Evolutionary conservation across 2,888 invertebrate species (phyloP).

Genomic region (Sepioteuthis lessoniana): DNA sequence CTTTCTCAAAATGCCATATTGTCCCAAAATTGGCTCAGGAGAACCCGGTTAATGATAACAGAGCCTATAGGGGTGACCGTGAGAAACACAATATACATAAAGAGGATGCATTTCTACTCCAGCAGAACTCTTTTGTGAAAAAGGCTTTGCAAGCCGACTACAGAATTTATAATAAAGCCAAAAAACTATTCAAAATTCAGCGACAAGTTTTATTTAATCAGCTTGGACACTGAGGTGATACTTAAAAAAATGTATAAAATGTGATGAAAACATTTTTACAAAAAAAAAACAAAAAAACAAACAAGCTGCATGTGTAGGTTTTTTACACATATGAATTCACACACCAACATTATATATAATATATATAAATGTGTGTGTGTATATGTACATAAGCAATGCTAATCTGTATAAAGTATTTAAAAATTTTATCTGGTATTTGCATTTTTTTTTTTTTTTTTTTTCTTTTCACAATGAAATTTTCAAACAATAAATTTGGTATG

Average conservation of each 20-base stretch:
- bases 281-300: not conserved
- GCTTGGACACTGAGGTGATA: not conserved
- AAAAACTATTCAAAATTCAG: slow-evolving; percentile 54
- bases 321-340: slow-evolving; percentile 6
- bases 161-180: slow-evolving; percentile 55
- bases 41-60: slow-evolving; percentile 49
- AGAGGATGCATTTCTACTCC: slow-evolving; percentile 52
- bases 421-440: not conserved
- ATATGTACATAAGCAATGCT: not conserved
- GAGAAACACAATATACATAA: slow-evolving; percentile 41
- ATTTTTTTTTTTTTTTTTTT: no score
- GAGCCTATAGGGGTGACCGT: slow-evolving; percentile 46
- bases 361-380: slow-evolving; percentile 34
- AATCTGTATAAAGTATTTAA: slow-evolving; percentile 48
- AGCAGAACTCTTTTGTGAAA: slow-evolving; percentile 52
- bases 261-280: not conserved
- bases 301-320: not conserved
- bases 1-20: slow-evolving; percentile 53
- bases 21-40: not conserved
- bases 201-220: slow-evolving; percentile 52
- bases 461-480: no score
- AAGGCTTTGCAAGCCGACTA: slow-evolving; percentile 53
- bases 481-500: no score
- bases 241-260: not conserved
- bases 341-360: slow-evolving; percentile 17